Base-by-base conservation (phyloP, 2,113 vertebrate species). In the Esox niger region DNA sequence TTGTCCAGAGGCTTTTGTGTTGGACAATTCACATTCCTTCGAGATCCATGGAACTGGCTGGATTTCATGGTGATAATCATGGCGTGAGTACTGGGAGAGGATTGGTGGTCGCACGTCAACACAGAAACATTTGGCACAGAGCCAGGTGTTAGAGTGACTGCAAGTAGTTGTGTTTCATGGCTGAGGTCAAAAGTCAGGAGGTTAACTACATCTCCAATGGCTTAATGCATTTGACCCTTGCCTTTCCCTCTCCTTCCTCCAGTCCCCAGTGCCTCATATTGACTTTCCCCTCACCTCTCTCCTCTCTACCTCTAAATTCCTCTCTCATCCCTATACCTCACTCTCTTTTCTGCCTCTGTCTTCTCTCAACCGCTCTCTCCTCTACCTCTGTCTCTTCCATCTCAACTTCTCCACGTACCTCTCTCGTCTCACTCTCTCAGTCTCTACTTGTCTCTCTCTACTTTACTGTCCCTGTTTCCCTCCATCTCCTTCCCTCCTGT, bases 1-100 rank as follows among this genome's bases (percentile, higher is more conserved):
- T 72, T 93, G 43, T 89, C 93, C 0, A 86, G 92, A 43, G 93
- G 93, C 21, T 94, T 94, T 84, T 93, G 92, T 79, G 86, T 94
- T 0, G 90, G 93, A 0, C 2, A 38, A 73, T 94, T 94, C 83
- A 94, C 93, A 85, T 94, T 93, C 89, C 91, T 94, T 63, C 84
- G 92, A 0, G 93, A 94, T 70, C 93, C 93, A 4, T 94, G 93
- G 93, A 94, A 94, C 55, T 94, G 93, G 92, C 87, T 94, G 82
- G 93, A 94, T 80, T 94, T 94, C 83, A 91, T 91, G 26, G 92
- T 94, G 86, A 94, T 94, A 84, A 84, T 82, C 32, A 94, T 94
- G 93, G 93, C 93, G 93, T 94, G 81, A 91, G 93, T 89, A 49
- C 21, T 59, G 31, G 20, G 23, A 57, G 25, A 17, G 25, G 2